Evolutionary conservation across 2,797 vertebrate species (phyloP), one percentile per base, ranked within the genome.

Genomic region (Pangasius macronema): DNA sequence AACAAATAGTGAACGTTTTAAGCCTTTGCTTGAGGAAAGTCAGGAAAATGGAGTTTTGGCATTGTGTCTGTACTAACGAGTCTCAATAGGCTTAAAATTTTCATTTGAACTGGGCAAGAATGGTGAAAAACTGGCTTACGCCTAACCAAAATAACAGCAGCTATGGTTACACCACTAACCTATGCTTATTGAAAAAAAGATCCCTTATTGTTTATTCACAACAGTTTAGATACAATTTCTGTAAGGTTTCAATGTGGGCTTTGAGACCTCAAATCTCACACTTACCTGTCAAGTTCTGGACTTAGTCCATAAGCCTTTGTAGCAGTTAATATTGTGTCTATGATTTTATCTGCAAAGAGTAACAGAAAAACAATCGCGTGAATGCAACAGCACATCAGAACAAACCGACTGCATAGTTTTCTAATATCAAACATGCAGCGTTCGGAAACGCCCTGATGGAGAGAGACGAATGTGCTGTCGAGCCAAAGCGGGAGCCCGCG

Each of bases 201-300:
- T 22, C 24, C 42, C 72, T 76, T 30, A 76, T 49, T n/a, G 73
- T 51, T 76, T 49, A 49, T 51, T 79, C 51, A 13, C 30, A 36
- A 36, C 18, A 36, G 51, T 36, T 57, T 2, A 36, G 55, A 57
- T 24, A 5, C 57, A 20, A 36, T 22, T 20, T 49, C 42, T 49
- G 7, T 4, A 72, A 20, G 33, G 33, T 39, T 39, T 36, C 67
- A 8, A 8, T 11, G 24, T 49, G 42, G 2, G n/a, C n/a, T 1
- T 30, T 18, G n/a, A 33, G 75, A 33, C 14, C 16, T 33, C 27
- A 24, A 22, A 55, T 49, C 55, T 61, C 39, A 6, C 33, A 13
- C 90, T 88, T 90, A 95, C 95, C 91, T 92, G 83, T 94, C 93
- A 1, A 95, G 87, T 57, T 94, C 87, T 55, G 92, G 87, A 63